Evolutionary conservation across 2,113 vertebrate genomes (phyloP), one percentile per base, ranked within the genome.

Genomic region (Paraplagusia blochii): DNA sequence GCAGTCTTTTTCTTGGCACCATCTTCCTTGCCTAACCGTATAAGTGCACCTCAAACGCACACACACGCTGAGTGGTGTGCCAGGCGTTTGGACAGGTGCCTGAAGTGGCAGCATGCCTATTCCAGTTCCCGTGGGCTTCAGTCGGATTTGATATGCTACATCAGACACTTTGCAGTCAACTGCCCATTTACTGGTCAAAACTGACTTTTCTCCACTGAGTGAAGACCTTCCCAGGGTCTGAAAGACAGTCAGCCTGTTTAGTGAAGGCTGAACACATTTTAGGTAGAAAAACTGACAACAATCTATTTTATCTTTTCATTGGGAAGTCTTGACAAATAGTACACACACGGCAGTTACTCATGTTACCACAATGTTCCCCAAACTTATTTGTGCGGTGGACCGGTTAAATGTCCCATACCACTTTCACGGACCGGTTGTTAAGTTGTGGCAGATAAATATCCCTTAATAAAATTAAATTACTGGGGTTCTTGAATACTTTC

Each of bases 221-320:
- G 69, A 73, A 69, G 59, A 57, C 69, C 71, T 82, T 66, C 76
- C 83, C 65, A 12, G 75, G 75, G 73, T 66, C 57, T 60, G 70
- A 82, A 82, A 89, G 88, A 81, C 85, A 64, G 56, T 47, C 44
- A 43, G 76, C 78, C 88, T 72, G 77, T 90, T n/a, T 88, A 81
- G 84, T 63, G 51, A 3, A 52, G 59, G 47, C 78, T 81, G 77
- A 66, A 78, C 72, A 59, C 55, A 68, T 36, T 69, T 50, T 50
- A 46, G 53, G 48, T 54, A 65, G n/a, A 55, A 74, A 75, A 74
- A 67, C 44, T 29, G 18, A 56, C 61, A 59, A 56, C 59, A 42
- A 40, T 56, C 46, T 68, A 35, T 48, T 59, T 57, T 9, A 76
- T 69, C 63, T 29, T 29, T 6, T 69, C 80, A 76, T 43, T 69